These are phyloP conservation scores for Nysson spinosus DNA, from an alignment of 2,888 invertebrate genomes.

Conservation along the genomic window DNA sequence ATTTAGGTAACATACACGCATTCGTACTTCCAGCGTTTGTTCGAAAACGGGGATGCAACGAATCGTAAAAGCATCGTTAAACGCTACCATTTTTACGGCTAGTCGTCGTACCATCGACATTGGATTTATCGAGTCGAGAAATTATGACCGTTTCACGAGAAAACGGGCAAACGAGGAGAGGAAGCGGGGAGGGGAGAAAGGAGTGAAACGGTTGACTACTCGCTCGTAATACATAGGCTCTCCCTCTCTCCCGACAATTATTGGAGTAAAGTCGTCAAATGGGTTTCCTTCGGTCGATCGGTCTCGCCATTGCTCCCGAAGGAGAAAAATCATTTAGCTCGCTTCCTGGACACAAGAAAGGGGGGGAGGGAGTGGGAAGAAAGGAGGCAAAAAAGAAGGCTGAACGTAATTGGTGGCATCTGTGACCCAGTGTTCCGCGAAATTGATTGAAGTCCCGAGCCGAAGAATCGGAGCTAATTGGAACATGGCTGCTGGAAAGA, in stretches of 20 bases:
- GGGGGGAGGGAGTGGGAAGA: constrained; percentile 42
- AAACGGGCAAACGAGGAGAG: not conserved
- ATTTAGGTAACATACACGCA: constrained; percentile 1
- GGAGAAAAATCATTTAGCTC: constrained; percentile 61
- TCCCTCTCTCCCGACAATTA: constrained; percentile 57
- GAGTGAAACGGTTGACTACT: constrained; percentile 37
- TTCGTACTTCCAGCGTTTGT: not conserved
- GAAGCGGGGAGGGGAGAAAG: not conserved
- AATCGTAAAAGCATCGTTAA: constrained; percentile 14
- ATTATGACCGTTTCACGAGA: constrained; percentile 40
- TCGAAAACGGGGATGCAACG: not conserved
- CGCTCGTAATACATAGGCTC: constrained; percentile 53
- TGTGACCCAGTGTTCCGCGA: constrained; percentile 68
- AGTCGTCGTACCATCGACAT: constrained; percentile 32
- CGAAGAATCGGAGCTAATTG: constrained; percentile 63
- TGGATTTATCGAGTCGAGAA: constrained; percentile 48
- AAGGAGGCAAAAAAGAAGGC: constrained; percentile 63
- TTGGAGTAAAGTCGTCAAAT: constrained; percentile 66
- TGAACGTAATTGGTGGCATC: constrained; percentile 70
- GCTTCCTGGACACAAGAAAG: constrained; percentile 44
- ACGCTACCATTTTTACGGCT: constrained; percentile 15
- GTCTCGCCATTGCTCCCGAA: constrained; percentile 39
- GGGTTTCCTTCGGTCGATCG: constrained; percentile 59
- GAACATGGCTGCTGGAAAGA: too few species aligned
- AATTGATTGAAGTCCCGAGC: constrained; percentile 67